A percentile compares a stretch with the other conserved stretches of the same genome.
These are phyloP conservation scores for Theonella swinhoei DNA, from an alignment of 37 sponge, comb jelly and placozoan genomes.

Conservation along the genomic window DNA sequence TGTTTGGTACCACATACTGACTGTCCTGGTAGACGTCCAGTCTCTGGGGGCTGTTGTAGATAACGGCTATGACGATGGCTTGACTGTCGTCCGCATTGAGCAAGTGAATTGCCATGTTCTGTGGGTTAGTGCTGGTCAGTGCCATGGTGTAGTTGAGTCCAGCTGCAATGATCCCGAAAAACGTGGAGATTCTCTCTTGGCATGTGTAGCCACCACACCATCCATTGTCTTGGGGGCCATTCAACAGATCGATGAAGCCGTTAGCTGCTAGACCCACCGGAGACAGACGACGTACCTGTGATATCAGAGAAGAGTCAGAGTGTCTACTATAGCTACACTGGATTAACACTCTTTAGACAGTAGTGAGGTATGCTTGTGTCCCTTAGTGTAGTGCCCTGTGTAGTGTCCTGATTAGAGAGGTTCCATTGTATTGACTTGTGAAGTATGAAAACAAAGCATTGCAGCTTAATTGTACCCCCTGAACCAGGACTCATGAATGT, in stretches of 20 bases:
- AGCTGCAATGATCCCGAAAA: slow-evolving; percentile 80
- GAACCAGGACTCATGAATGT: no score
- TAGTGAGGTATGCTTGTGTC: no score
- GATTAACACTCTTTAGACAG: no score
- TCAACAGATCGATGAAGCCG: slow-evolving; percentile 88
- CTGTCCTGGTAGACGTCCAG: slow-evolving; percentile 69
- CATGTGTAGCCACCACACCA: slow-evolving; percentile 99
- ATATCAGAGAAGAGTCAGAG: no score
- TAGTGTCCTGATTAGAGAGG: no score
- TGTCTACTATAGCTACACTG: no score
- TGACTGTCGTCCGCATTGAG: slow-evolving; percentile 66
- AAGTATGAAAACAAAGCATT: no score
- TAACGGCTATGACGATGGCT: slow-evolving; percentile 66
- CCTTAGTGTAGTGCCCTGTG: no score
- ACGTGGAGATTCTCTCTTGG: slow-evolving; percentile 94
- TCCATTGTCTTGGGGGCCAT: slow-evolving; percentile 93
- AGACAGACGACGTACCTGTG: slow-evolving; percentile 77
- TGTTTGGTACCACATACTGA: slow-evolving; percentile 62
- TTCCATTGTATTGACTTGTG: no score
- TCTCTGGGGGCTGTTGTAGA: slow-evolving; percentile 82
- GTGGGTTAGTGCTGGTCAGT: slow-evolving; percentile 92
- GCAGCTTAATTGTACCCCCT: no score
- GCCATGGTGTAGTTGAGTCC: slow-evolving; percentile 72
- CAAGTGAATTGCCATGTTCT: slow-evolving; percentile 66
- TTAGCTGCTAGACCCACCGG: slow-evolving; percentile 83